These are phyloP conservation scores for Dynastes hyllus DNA, from an alignment of 2,888 invertebrate species.

Conservation along the genomic window DNA sequence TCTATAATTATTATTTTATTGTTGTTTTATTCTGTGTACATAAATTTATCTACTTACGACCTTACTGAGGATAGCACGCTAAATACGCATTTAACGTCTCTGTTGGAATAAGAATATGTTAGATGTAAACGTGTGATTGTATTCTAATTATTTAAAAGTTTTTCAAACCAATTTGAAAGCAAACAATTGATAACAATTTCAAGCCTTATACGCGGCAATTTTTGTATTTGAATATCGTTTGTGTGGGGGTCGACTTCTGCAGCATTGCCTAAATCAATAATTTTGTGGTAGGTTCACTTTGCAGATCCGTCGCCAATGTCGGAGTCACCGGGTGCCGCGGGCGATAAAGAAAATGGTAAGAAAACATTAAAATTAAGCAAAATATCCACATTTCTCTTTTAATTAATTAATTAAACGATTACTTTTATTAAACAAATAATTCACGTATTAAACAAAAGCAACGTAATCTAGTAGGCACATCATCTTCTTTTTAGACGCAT, in stretches of 20 bases:
- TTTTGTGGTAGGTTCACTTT: constrained; percentile 77
- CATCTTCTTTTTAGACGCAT: constrained; percentile 29
- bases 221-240: constrained; percentile 12
- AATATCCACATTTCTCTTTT: too few species aligned
- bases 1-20: too few species aligned
- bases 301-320: constrained; percentile 75
- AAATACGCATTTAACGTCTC: too few species aligned
- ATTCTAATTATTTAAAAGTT: not conserved
- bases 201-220: not conserved
- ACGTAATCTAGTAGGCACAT: not conserved
- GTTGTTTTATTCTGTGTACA: too few species aligned
- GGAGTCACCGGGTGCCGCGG: constrained; percentile 66
- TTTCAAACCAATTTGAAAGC: too few species aligned
- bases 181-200: not conserved
- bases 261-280: constrained; percentile 63
- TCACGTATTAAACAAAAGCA: not conserved
- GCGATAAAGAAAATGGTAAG: constrained; percentile 66
- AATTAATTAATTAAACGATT: too few species aligned
- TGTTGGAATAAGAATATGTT: too few species aligned
- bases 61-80: too few species aligned
- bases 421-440: not conserved
- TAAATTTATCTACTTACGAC: too few species aligned
- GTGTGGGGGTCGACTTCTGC: constrained; percentile 35
- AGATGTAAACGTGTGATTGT: not conserved
- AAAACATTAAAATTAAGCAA: constrained; percentile 46